Base-by-base conservation (phyloP, 2,888 invertebrate genomes). In the Brenthis daphne region DNA sequence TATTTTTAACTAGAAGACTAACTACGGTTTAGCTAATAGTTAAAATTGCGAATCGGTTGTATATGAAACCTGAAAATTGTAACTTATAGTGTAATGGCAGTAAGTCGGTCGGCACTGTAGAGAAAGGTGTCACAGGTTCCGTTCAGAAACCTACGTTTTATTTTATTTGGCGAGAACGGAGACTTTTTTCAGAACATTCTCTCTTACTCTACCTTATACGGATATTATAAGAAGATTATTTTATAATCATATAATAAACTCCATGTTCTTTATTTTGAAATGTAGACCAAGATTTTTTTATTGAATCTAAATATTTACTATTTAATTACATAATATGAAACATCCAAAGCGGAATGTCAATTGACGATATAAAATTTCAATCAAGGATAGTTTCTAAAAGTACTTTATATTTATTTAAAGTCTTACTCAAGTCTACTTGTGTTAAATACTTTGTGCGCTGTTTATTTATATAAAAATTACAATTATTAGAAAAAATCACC, bases 261-360 rank as follows among this genome's bases (percentile, higher is more conserved):
- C 29, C 29, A 29, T 29, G 29, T 29, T 16, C 14, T 57, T 37
- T 14, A 33, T 57, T 37, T 11, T 16, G 5, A 24, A 2, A 57
- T 8, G 8, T 29, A n/a, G 60, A 24, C n/a, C 14, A 12, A 29
- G 29, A 4, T 29, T 48, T 47, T n/a, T 60, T 33, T 60, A 50
- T 33, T 60, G 48, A n/a, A 24, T 60, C 50, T 60, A 60, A 29
- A 60, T 60, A 60, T 60, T 60, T 50, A 16, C 50, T 60, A 50
- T 48, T 33, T 43, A 43, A 43, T 43, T 43, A 37, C 8, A 48
- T 63, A 48, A 48, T 60, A 65, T 51, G 48, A 24, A 84, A 89
- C 88, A 89, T 79, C 83, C 77, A 89, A 89, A 90, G 90, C 90
- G 85, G 87, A 86, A 85, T 89, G 85, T 85, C 82, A 85, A 71